Base-by-base conservation (phyloP, 2,888 invertebrate species). In the Leptinotarsa haldemani region DNA sequence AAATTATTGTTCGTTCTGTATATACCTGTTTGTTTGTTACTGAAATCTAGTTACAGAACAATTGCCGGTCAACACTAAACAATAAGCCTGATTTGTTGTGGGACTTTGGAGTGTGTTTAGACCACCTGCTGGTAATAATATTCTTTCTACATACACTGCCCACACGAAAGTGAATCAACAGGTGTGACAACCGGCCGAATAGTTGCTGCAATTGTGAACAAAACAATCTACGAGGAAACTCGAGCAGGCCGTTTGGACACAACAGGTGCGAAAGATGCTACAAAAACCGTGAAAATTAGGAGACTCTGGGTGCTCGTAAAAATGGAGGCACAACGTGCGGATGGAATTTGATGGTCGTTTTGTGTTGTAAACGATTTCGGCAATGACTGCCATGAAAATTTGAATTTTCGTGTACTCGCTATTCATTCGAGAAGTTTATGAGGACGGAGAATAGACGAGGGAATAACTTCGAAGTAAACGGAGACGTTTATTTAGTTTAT, bases 261-360 rank as follows among this genome's bases (percentile, higher is more conserved):
- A 56, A 56, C 56, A 56, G 56, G 56, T 56, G 56, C 22, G 56
- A 56, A 56, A 56, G 56, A 56, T 0, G 30, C 40, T 7, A 30
- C 30, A 40, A 40, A 61, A 61, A 61, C 53, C 65, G 56, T 68
- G 75, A 70, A 75, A 77, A 70, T 77, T 72, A 74, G 75, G 75
- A 74, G 52, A 65, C 75, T 66, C 75, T 53, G 53, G 75, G 67
- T 71, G 74, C 40, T 77, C 76, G 76, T 77, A 77, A 77, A 77
- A 74, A 72, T 53, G 73, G 40, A 61, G 61, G 61, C 61, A 40
- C 61, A 61, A 63, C 71, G 64, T 69, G 71, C 69, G 70, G 71
- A 69, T 73, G 71, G 70, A 75, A 69, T 71, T 76, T 73, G 66
- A 73, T 70, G 65, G 71, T 64, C 46, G 67, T 67, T 72, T 72